Evolutionary conservation across 2,888 invertebrate genomes (phyloP).

Genomic region (Dione juno): DNA sequence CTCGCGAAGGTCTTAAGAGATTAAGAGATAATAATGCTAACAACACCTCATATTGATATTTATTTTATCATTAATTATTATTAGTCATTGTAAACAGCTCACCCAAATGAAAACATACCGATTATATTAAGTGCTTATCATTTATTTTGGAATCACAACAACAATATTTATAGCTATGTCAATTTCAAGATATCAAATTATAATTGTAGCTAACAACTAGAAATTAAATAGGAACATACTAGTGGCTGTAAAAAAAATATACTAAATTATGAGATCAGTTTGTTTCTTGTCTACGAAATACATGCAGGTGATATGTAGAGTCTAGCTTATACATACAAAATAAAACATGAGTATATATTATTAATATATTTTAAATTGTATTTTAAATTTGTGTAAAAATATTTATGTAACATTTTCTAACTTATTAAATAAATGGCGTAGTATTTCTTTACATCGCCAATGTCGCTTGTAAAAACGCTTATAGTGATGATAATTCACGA

Average conservation of each 20-base stretch:
- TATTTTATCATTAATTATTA: conserved; percentile 9
- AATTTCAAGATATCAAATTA: not conserved
- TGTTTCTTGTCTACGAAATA: too few species aligned
- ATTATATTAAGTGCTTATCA: not conserved
- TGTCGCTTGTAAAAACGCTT: too few species aligned
- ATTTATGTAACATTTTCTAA: too few species aligned
- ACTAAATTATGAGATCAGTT: too few species aligned
- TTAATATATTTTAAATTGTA: too few species aligned
- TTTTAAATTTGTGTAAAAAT: too few species aligned
- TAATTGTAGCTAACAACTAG: not conserved
- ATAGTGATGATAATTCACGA: too few species aligned
- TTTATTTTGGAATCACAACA: conserved; percentile 2
- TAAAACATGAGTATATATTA: too few species aligned
- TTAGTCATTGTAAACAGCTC: conserved; percentile 9
- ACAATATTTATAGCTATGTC: not conserved
- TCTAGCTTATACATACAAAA: too few species aligned
- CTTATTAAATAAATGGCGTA: too few species aligned
- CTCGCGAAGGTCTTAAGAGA: conserved; percentile 24
- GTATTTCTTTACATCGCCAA: too few species aligned
- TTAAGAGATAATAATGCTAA: conserved; percentile 23
- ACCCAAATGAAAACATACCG: conserved; percentile 7
- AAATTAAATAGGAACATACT: not conserved
- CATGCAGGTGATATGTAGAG: too few species aligned
- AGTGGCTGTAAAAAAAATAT: not conserved
- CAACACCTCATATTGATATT: conserved; percentile 15